These are phyloP conservation scores for Gerris lacustris DNA, from an alignment of 2,888 invertebrate genomes.

Conservation along the genomic window DNA sequence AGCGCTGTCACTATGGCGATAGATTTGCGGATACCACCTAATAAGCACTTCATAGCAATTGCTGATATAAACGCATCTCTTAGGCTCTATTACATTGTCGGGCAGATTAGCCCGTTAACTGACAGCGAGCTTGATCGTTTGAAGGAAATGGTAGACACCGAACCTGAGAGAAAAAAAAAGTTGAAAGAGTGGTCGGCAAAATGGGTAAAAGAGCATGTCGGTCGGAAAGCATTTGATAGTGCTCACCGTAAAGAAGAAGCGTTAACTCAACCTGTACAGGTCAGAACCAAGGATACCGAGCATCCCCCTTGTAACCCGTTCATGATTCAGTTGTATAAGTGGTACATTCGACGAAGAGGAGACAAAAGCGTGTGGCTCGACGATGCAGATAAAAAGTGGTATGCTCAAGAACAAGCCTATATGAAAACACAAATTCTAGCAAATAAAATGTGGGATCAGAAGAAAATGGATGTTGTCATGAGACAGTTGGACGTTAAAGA, in stretches of 20 bases:
- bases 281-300: not conserved
- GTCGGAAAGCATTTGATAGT: not conserved
- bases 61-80: conserved; percentile 27
- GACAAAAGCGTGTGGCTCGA: conserved; percentile 22
- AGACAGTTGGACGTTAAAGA: conserved; percentile 25
- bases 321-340: conserved; percentile 19
- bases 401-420: conserved; percentile 24
- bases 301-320: not conserved
- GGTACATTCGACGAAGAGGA: conserved; percentile 29
- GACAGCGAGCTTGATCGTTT: not conserved
- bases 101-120: not conserved
- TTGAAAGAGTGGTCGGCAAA: conserved; percentile 24
- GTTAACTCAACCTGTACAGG: not conserved
- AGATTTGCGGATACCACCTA: not conserved
- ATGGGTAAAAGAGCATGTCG: conserved; percentile 23
- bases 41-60: conserved; percentile 22
- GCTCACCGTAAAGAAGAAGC: not conserved
- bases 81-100: conserved; percentile 25
- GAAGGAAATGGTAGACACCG: conserved; percentile 15
- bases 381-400: conserved; percentile 25
- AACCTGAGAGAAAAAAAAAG: conserved; percentile 22
- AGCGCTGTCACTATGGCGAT: not conserved
- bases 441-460: conserved; percentile 26
- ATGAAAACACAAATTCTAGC: conserved; percentile 24
- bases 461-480: conserved; percentile 25